Base-by-base conservation (phyloP, 1,140 invertebrate genomes). In the Bradysia coprophila region DNA sequence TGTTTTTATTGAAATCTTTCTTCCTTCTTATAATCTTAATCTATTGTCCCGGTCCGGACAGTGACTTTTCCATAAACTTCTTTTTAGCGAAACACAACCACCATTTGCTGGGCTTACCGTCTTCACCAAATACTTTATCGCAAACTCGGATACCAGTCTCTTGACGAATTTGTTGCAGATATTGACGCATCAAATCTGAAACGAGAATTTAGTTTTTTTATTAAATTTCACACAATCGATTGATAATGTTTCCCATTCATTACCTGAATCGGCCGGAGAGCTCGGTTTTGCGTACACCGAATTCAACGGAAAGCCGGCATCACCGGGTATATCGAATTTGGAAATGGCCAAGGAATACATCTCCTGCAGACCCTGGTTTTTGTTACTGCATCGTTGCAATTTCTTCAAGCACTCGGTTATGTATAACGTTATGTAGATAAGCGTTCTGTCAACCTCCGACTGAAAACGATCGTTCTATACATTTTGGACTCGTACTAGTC, bases 51-150 rank as follows among this genome's bases (percentile, higher is more conserved):
- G 57, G 57, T 1, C 57, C 57, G 15, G 57, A 55, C 6, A 98
- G 65, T 34, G 89, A 94, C 59, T 98, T 98, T 56, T 99, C 95
- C 94, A 99, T 98, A 57, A 99, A 99, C 69, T 94, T 95, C 72
- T 93, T 95, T 58, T 95, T 95, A 13, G 91, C 81, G 69, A 99
- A 99, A 57, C 95, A 98, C 21, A 97, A 67, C 96, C 96, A 99
- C 95, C 95, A 99, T 67, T 98, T 98, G 54, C 87, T 93, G 11
- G 95, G 91, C 56, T 92, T 93, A 2, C 89, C 89, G 64, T 90
- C 86, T 46, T 88, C 80, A 18, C 77, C 74, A 62, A 92, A 95
- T 1, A 94, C 91, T 66, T 84, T 88, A 43, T 97, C 91, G 59
- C 84, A 76, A 13, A 99, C 72, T 46, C 96, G 72, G 22, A 73